These are phyloP conservation scores for Oophaga sylvatica DNA, from an alignment of 2,797 vertebrate species.

Conservation along the genomic window DNA sequence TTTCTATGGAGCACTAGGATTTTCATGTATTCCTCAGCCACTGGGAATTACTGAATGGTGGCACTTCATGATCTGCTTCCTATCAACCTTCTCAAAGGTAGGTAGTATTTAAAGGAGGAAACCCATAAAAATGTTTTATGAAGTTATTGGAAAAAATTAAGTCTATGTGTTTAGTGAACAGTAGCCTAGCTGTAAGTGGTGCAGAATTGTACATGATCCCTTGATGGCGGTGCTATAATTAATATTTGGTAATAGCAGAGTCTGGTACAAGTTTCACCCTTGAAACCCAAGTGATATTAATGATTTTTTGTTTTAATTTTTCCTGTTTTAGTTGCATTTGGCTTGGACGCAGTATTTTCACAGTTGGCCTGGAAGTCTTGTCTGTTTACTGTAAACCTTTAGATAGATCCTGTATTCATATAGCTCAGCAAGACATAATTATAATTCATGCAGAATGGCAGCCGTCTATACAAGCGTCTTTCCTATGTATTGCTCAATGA, in stretches of 20 bases:
- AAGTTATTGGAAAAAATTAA: too few species aligned
- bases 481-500: neutral
- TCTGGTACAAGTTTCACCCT: neutral
- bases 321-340: neutral
- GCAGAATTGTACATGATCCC: neutral
- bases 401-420: neutral
- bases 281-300: neutral
- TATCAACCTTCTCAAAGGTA: too few species aligned
- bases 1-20: too few species aligned
- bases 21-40: too few species aligned
- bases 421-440: conserved; percentile 8
- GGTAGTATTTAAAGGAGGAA: too few species aligned
- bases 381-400: conserved; percentile 8
- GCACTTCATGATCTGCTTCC: too few species aligned
- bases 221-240: neutral
- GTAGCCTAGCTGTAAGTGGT: neutral
- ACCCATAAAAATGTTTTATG: neutral
- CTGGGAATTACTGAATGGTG: too few species aligned
- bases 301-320: neutral
- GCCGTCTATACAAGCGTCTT: neutral
- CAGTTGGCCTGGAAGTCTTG: neutral
- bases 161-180: too few species aligned
- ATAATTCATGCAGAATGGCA: conserved; percentile 20
- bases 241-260: too few species aligned
- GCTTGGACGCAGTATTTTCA: neutral